Conservation (phyloP, 2,797 vertebrate genomes). For the Hybognathus amarus region DNA sequence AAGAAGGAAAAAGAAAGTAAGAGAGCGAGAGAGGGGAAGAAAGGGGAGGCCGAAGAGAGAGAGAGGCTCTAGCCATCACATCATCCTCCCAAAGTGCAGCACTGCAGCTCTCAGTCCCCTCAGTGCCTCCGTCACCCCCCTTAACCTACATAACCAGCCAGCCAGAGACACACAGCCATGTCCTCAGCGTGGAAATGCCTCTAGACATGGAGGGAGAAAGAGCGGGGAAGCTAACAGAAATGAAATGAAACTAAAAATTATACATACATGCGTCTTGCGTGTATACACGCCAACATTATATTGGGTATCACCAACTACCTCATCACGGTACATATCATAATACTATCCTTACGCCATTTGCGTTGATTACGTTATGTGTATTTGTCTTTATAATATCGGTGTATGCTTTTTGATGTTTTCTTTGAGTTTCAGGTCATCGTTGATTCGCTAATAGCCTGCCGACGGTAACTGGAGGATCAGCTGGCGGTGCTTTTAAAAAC, state of each 20-base stretch:
- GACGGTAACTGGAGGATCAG: too few relatives aligned
- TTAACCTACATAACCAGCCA: slow-evolving; percentile 62
- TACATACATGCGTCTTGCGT: neutral
- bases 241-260: neutral
- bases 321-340: neutral
- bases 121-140: slow-evolving; percentile 48
- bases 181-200: slow-evolving; percentile 14
- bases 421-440: too few relatives aligned
- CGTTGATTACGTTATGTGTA: neutral
- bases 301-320: slow-evolving; percentile 7
- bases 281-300: slow-evolving; percentile 6
- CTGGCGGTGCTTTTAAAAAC: too few relatives aligned
- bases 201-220: slow-evolving; percentile 11
- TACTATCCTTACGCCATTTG: neutral
- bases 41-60: neutral
- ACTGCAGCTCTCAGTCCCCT: slow-evolving; percentile 40
- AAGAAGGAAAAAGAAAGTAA: neutral
- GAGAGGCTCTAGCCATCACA: slow-evolving; percentile 49
- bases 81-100: slow-evolving; percentile 41
- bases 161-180: slow-evolving; percentile 40
- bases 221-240: slow-evolving; percentile 1
- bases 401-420: too few relatives aligned
- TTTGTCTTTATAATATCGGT: too few relatives aligned
- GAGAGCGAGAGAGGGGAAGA: neutral
- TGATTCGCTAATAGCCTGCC: too few relatives aligned